These are phyloP conservation scores for Poeciliopsis paucimaculata DNA, from an alignment of 2,797 vertebrate species.

Conservation along the genomic window DNA sequence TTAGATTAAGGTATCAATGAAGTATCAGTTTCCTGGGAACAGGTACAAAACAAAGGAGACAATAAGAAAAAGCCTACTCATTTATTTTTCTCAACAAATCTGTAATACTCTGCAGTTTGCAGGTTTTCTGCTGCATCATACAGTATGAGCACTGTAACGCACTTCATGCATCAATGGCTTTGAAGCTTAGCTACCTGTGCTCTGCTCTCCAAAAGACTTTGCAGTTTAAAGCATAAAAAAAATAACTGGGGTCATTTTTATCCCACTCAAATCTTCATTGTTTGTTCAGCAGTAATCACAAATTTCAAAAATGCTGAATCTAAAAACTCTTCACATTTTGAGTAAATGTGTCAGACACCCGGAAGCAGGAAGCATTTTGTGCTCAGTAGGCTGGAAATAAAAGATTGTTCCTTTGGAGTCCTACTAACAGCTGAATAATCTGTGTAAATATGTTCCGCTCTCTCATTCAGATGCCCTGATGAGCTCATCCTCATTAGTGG, in stretches of 20 bases:
- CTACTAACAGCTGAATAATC: constrained; percentile 51
- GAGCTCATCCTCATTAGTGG: constrained; percentile 66
- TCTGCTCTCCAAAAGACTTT: background rate
- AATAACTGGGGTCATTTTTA: constrained; percentile 1
- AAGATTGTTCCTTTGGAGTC: constrained; percentile 47
- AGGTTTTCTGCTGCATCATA: background rate
- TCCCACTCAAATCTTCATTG: background rate
- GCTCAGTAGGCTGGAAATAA: constrained; percentile 51
- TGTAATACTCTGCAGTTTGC: background rate
- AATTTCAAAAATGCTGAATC: constrained; percentile 32
- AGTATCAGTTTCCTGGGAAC: background rate
- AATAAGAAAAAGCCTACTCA: background rate
- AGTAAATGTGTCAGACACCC: constrained; percentile 12
- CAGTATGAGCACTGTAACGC: background rate
- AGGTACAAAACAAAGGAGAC: background rate
- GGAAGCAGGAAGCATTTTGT: constrained; percentile 37
- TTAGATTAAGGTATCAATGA: background rate
- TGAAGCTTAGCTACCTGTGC: constrained; percentile 13
- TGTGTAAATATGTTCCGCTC: constrained; percentile 37
- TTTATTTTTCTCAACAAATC: background rate
- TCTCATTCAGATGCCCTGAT: constrained; percentile 56
- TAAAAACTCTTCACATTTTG: constrained; percentile 20
- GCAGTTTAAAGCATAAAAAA: constrained; percentile 10
- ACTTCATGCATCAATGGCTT: background rate
- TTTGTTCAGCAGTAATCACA: constrained; percentile 23